Conservation (phyloP, 2,113 vertebrate species). For the Osmerus mordax region DNA sequence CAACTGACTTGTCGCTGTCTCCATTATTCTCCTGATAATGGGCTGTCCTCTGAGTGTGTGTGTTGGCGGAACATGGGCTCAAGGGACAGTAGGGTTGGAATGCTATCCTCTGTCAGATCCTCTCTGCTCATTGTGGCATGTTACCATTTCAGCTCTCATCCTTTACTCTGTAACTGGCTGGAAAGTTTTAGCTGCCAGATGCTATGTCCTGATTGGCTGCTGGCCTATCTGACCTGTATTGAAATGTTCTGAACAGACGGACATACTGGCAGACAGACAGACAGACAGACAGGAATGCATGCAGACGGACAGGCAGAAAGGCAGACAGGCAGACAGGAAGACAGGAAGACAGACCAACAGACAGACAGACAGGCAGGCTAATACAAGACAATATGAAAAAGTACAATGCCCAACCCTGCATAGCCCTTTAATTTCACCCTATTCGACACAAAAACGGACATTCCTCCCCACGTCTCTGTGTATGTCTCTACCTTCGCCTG, state of each 20-base stretch:
- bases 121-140: not conserved
- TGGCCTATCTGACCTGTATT: not conserved
- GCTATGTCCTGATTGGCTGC: not conserved
- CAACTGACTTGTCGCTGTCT: constrained; percentile 52
- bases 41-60: constrained; percentile 12
- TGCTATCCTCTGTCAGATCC: not conserved
- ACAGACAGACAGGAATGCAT: too few relatives aligned
- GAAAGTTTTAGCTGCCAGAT: not conserved
- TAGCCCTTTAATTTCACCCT: too few relatives aligned
- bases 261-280: too few relatives aligned
- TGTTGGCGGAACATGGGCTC: not conserved
- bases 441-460: too few relatives aligned
- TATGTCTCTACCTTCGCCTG: too few relatives aligned
- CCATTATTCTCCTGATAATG: constrained; percentile 51
- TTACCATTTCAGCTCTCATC: not conserved
- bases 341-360: not conserved
- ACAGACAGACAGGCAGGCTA: not conserved
- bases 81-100: not conserved
- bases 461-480: too few relatives aligned
- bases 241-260: too few relatives aligned
- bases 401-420: too few relatives aligned
- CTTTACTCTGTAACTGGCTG: not conserved
- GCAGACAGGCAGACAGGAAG: not conserved
- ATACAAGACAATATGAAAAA: not conserved
- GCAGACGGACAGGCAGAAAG: not conserved